These are phyloP conservation scores for Phylloscopus whistleri DNA, from an alignment of 2,113 vertebrate genomes.

Conservation along the genomic window DNA sequence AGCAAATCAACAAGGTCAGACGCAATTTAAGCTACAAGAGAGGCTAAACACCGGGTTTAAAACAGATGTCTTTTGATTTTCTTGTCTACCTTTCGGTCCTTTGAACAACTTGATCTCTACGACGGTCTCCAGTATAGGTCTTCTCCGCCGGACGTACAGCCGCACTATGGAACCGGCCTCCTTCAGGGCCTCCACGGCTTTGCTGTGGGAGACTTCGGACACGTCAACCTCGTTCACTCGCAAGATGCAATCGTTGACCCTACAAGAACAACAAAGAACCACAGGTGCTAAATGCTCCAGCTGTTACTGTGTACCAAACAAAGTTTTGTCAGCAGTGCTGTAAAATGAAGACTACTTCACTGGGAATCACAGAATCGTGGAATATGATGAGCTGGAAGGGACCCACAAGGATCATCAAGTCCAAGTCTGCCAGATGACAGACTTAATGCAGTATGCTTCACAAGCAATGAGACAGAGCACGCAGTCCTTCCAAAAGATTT, in stretches of 20 bases:
- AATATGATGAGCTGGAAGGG: not conserved
- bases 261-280: constrained; percentile 33
- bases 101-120: constrained; percentile 95
- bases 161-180: constrained; percentile 92
- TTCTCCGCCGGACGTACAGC: constrained; percentile 88
- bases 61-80: not conserved
- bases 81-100: constrained; percentile 89
- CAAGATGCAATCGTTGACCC: constrained; percentile 96
- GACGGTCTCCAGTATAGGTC: constrained; percentile 93
- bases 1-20: not conserved
- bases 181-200: constrained; percentile 93
- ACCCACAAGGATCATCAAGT: no score
- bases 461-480: not conserved
- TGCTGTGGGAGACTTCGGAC: constrained; percentile 92
- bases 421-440: not conserved
- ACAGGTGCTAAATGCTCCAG: not conserved
- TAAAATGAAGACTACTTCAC: not conserved
- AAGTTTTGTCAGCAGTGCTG: not conserved
- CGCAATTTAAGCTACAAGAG: not conserved
- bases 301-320: fast-evolving
- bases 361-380: fast-evolving
- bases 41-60: not conserved
- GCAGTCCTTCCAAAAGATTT: not conserved
- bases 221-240: constrained; percentile 93
- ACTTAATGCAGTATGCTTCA: not conserved